phyloP scores from a whole-genome alignment of 2,113 vertebrate species.

The Peromyscus leucopus region DNA sequence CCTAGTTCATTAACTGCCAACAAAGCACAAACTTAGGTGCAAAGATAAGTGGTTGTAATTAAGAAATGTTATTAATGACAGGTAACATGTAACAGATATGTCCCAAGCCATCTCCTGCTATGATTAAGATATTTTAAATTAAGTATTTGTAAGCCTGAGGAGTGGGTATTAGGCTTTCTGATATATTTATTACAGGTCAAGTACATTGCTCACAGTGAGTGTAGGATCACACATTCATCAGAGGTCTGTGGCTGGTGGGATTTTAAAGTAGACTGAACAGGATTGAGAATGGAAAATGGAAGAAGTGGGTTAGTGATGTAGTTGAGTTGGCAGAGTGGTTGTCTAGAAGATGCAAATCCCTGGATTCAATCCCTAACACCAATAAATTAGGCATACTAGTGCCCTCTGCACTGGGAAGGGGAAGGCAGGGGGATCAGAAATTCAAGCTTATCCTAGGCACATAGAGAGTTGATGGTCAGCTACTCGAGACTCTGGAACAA shows the following conservation, averaged over 20 bases:
- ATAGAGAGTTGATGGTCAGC: neutral
- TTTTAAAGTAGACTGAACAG: constrained; percentile 7
- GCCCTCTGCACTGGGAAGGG: neutral
- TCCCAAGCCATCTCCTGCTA: too few species aligned
- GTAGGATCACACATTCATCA: neutral
- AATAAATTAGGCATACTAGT: neutral
- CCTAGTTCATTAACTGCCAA: neutral
- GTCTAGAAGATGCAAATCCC: neutral
- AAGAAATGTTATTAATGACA: neutral
- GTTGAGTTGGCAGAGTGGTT: neutral
- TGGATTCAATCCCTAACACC: neutral
- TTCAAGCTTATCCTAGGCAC: neutral
- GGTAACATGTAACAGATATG: neutral
- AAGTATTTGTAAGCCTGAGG: neutral
- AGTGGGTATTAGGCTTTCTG: neutral
- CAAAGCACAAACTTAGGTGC: neutral
- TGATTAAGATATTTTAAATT: neutral
- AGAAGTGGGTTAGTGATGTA: neutral
- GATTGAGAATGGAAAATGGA: neutral
- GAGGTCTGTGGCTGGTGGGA: neutral
- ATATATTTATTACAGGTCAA: neutral
- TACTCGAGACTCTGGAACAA: neutral
- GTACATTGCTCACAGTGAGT: neutral
- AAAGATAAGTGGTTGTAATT: neutral
- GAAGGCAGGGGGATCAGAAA: neutral